Evolutionary conservation across 2,888 invertebrate species (phyloP).

Genomic region (Neuroscelio doddi): DNA sequence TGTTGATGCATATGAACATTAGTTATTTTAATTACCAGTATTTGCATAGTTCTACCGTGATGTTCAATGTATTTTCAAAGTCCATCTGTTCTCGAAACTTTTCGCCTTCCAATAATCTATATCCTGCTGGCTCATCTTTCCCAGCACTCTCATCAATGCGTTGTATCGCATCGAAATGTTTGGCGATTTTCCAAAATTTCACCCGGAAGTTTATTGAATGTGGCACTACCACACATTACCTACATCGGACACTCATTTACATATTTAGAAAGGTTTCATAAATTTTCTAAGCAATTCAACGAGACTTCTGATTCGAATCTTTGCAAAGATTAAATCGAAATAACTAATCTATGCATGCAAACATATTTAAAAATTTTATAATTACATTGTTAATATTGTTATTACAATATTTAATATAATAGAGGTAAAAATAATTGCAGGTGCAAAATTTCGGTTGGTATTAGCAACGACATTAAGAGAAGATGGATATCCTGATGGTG

Average conservation of each 20-base stretch:
- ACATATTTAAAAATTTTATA: too few relatives aligned
- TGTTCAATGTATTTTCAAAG: neutral
- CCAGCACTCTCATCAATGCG: neutral
- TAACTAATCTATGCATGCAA: neutral
- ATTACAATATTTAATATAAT: too few relatives aligned
- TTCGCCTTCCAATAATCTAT: neutral
- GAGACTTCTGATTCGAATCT: too few relatives aligned
- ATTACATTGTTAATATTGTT: too few relatives aligned
- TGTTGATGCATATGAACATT: too few relatives aligned
- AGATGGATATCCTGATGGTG: slow-evolving; percentile 94
- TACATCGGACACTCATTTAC: neutral
- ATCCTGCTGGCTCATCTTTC: neutral
- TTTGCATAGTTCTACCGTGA: neutral
- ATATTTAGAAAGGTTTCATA: neutral
- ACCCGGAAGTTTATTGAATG: slow-evolving; percentile 5
- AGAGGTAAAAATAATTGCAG: too few relatives aligned
- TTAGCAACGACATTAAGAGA: slow-evolving; percentile 95
- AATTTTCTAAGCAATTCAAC: too few relatives aligned
- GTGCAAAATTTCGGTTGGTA: slow-evolving; percentile 84
- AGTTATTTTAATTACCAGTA: too few relatives aligned
- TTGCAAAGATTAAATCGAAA: too few relatives aligned
- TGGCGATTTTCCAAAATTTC: neutral
- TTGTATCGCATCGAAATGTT: neutral
- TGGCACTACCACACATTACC: neutral
- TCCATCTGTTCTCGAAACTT: neutral